Conservation (phyloP, 2,797 vertebrate species). For the Catamblyrhynchus diadema region DNA sequence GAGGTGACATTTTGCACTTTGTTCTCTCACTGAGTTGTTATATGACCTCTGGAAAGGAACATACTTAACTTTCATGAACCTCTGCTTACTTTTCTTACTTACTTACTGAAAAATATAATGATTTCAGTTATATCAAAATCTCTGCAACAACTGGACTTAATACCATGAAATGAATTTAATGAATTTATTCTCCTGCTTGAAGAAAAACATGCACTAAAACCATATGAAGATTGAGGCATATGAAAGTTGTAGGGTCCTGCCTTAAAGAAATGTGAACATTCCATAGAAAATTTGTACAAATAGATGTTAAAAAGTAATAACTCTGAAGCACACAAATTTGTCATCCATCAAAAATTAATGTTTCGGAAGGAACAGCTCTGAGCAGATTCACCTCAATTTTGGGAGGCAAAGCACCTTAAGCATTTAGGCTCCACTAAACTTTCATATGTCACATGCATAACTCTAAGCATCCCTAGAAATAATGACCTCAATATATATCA, state of each 20-base stretch:
- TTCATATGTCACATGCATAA: background rate
- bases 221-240: background rate
- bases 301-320: background rate
- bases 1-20: background rate
- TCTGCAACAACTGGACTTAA: background rate
- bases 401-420: background rate
- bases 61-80: background rate
- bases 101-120: background rate
- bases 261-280: background rate
- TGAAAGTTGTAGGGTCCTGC: background rate
- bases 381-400: fast-evolving
- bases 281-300: background rate
- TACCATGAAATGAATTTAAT: background rate
- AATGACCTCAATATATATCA: background rate
- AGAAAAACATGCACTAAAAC: background rate
- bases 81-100: background rate
- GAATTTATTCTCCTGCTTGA: background rate
- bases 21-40: background rate
- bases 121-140: background rate
- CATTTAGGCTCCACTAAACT: background rate
- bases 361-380: background rate
- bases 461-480: background rate
- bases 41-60: background rate
- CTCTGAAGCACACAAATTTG: background rate
- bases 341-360: background rate